Conservation (phyloP, 53 echinoderm and acorn worm genomes). For the Echinometra lucunter region DNA sequence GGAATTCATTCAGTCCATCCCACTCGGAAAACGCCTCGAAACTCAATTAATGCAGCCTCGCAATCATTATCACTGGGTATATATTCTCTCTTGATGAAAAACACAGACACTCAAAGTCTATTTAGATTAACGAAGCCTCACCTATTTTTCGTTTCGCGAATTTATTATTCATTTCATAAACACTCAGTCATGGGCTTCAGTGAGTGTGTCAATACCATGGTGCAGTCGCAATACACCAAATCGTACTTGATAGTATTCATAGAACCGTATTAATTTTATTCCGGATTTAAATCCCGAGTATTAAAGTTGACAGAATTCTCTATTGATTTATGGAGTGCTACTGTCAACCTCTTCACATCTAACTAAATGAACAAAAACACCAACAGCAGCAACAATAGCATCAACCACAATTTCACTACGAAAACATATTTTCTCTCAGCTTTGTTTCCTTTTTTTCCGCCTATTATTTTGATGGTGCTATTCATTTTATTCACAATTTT, state of each 20-base stretch:
- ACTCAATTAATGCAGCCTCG: background rate
- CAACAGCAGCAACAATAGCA: no score
- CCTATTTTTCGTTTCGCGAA: background rate
- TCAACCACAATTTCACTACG: no score
- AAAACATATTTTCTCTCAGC: no score
- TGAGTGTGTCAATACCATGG: background rate
- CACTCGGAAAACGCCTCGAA: background rate
- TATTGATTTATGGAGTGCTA: no score
- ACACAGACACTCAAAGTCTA: conserved; percentile 9
- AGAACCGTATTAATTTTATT: no score
- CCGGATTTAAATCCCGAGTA: no score
- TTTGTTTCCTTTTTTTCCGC: background rate
- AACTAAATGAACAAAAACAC: background rate
- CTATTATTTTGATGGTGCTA: no score
- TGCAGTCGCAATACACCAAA: no score
- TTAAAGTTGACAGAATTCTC: no score
- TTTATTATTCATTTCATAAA: conserved; percentile 17
- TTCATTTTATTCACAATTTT: no score
- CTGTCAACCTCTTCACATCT: no score
- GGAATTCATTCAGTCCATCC: background rate
- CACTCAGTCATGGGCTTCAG: background rate
- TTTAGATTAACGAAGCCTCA: conserved; percentile 22
- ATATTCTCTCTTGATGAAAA: conserved; percentile 25
- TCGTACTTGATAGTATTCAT: no score
- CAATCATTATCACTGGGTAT: background rate